Conservation (phyloP, 2,888 invertebrate genomes). For the Odontothrips loti region DNA sequence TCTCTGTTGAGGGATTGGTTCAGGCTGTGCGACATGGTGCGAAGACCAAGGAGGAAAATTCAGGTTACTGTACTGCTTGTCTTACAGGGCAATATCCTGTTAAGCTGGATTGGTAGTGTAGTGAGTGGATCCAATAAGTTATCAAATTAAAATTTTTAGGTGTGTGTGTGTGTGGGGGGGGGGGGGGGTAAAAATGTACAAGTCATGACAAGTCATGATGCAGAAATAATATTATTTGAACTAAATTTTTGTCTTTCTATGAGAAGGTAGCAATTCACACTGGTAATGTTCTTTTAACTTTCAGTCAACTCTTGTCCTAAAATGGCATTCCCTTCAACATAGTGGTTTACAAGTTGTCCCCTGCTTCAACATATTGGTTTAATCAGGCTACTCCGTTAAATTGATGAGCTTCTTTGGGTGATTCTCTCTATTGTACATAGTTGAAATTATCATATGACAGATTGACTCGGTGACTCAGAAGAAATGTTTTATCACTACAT, state of each 20-base stretch:
- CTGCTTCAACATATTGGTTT: background rate
- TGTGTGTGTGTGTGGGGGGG: background rate
- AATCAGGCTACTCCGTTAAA: background rate
- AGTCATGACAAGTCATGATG: background rate
- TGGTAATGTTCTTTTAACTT: background rate
- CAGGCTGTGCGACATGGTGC: constrained; percentile 81
- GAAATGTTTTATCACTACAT: background rate
- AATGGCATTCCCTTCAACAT: background rate
- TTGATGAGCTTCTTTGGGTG: background rate
- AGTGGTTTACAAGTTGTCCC: background rate
- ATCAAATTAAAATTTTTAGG: background rate
- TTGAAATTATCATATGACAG: background rate
- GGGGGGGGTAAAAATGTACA: background rate
- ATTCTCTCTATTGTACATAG: too few species aligned
- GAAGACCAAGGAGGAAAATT: constrained; percentile 61
- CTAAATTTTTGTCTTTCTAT: background rate
- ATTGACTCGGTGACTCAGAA: background rate
- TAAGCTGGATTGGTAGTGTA: constrained; percentile 47
- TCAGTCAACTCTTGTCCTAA: background rate
- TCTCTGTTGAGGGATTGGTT: constrained; percentile 86
- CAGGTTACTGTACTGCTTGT: constrained; percentile 94
- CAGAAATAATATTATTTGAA: constrained; percentile 5
- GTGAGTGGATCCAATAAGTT: background rate
- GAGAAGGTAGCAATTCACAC: background rate
- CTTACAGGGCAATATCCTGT: constrained; percentile 90